phyloP scores from a whole-genome alignment of 2,113 vertebrate species.

The Vulpes ferrilata region DNA sequence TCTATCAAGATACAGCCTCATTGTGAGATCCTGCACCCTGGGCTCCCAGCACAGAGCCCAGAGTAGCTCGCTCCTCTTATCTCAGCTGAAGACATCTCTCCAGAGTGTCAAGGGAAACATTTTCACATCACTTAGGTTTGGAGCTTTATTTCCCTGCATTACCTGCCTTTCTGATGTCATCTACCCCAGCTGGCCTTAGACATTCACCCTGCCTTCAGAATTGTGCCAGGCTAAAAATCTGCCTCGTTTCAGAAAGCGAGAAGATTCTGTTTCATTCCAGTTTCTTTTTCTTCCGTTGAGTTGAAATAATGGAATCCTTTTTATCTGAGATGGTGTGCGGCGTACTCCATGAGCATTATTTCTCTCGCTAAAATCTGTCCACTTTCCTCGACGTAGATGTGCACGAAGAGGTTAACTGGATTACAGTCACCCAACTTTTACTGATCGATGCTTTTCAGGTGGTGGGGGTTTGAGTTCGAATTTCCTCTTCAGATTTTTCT shows the following conservation, averaged over 20 bases:
- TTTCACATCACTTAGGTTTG: not conserved
- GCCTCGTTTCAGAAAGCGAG: not conserved
- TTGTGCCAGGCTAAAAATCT: not conserved
- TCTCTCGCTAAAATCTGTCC: not conserved
- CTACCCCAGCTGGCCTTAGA: not conserved
- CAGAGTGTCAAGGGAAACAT: not conserved
- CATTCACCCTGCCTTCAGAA: not conserved
- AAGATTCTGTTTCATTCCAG: not conserved
- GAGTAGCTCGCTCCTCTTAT: not conserved
- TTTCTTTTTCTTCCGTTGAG: not conserved
- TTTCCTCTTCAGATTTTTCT: constrained; percentile 2
- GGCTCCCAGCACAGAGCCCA: not conserved
- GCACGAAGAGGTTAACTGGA: not conserved
- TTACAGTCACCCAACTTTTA: not conserved
- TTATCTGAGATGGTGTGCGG: not conserved
- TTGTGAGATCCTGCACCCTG: not conserved
- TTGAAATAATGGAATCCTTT: not conserved
- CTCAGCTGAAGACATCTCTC: not conserved
- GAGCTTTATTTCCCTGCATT: not conserved
- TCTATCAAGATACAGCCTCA: not conserved
- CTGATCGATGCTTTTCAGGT: not conserved
- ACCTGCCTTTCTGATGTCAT: not conserved
- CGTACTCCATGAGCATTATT: not conserved
- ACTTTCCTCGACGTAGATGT: rapidly evolving
- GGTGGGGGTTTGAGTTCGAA: not conserved